Percentiles rank a stretch among this genome's conserved stretches.
Conservation (phyloP, 1,140 invertebrate genomes). For the Microplitis mediator region DNA sequence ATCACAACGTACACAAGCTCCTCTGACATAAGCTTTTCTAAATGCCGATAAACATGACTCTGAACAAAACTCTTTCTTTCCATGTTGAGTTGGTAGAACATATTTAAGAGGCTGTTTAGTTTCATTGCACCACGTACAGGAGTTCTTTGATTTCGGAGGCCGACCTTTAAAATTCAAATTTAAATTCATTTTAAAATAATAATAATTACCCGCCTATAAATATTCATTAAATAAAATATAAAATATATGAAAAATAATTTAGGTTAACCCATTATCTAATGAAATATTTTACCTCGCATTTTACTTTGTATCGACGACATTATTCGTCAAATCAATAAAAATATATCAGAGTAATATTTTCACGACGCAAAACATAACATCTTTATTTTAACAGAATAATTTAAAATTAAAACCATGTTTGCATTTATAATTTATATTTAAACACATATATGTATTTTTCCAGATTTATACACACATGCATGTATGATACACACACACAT, state of each 20-base stretch:
- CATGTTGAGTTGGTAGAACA: slow-evolving; percentile 83
- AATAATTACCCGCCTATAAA: background rate
- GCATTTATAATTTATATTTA: background rate
- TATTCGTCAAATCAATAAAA: background rate
- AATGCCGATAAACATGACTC: slow-evolving; percentile 87
- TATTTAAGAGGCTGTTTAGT: slow-evolving; percentile 81
- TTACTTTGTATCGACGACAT: slow-evolving; percentile 34
- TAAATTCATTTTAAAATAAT: background rate
- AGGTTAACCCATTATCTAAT: slow-evolving; percentile 17
- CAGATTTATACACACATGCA: background rate
- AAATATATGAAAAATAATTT: background rate
- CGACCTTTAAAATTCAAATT: slow-evolving; percentile 64
- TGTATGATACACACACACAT: too few species aligned
- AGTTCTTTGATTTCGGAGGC: slow-evolving; percentile 73
- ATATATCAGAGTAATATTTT: background rate
- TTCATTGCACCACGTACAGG: slow-evolving; percentile 86
- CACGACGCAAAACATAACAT: background rate
- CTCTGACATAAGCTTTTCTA: slow-evolving; percentile 84
- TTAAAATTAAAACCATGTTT: slow-evolving; percentile 6
- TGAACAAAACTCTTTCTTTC: slow-evolving; percentile 92
- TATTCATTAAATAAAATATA: background rate
- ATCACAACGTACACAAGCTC: slow-evolving; percentile 83
- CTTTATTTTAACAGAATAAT: background rate
- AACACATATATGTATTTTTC: background rate
- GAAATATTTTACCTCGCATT: slow-evolving; percentile 33